phyloP scores from a whole-genome alignment of 2,113 vertebrate genomes.

The Dendropsophus ebraccatus region DNA sequence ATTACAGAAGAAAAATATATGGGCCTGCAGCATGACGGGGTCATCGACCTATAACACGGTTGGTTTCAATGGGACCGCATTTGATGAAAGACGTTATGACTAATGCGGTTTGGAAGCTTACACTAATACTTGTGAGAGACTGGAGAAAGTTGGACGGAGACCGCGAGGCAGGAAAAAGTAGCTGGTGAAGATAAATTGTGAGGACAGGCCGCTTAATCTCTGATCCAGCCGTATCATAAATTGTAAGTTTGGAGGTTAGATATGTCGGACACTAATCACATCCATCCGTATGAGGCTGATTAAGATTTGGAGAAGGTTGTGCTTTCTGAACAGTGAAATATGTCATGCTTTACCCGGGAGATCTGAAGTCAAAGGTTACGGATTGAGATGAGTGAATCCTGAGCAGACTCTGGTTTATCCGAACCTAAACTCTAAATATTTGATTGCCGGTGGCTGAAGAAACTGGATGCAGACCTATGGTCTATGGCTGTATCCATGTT shows the following conservation, averaged over 20 bases:
- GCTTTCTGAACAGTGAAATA: neutral
- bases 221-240: slow-evolving; percentile 13
- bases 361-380: neutral
- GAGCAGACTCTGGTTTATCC: too few species aligned
- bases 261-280: slow-evolving; percentile 1
- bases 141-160: slow-evolving; percentile 8
- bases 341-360: neutral
- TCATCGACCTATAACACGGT: neutral
- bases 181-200: slow-evolving; percentile 17
- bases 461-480: too few species aligned
- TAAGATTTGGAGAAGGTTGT: slow-evolving; percentile 9
- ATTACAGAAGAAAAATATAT: neutral
- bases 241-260: neutral
- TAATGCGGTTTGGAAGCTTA: neutral
- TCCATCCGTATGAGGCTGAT: slow-evolving; percentile 4
- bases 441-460: too few species aligned
- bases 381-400: too few species aligned
- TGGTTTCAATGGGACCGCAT: neutral
- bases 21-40: neutral
- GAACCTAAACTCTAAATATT: too few species aligned
- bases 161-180: slow-evolving; percentile 4
- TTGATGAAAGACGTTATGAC: slow-evolving; percentile 10
- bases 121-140: slow-evolving; percentile 31
- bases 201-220: slow-evolving; percentile 23
- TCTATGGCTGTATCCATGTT: too few species aligned